Base-by-base conservation (phyloP, 2,888 invertebrate genomes). In the Metacarcinus magister region DNA sequence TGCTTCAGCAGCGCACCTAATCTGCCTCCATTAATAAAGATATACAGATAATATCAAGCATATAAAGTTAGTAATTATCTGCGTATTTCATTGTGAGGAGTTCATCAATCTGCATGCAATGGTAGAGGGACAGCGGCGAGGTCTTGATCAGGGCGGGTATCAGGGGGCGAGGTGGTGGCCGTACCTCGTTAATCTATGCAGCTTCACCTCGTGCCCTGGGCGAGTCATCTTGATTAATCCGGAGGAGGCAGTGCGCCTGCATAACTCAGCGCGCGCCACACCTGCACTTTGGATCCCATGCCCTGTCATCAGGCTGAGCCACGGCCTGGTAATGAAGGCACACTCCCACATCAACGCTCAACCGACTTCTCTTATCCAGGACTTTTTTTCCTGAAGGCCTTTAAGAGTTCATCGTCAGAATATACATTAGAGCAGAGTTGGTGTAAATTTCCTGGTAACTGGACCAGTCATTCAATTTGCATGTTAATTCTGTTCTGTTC, bases 141-240 rank as follows among this genome's bases (percentile, higher is more conserved):
- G 94, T 94, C 82, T 94, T 94, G 87, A 94, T 94, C 94, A 94
- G 44, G 44, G 94, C 82, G 46, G 87, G 28, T 28, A 94, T 94
- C 87, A 44, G 39, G 44, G 75, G 82, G 48, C 94, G 23, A 46
- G 43, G 87, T 87, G 82, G 48, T 44, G 94, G 46, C 44, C 46
- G 44, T 32, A 16, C 46, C 75, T 87, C 94, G 82, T 94, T 94
- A 94, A 94, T 94, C 94, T 94, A 94, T 82, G 94, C 94, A 94
- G 94, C 94, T 82, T 94, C 94, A 87, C 87, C 94, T n/a, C 60
- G 92, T 93, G 93, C 93, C 93, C 93, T 43, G 67, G 93, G 93
- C 67, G 93, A 93, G 93, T 93, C 93, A 67, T 93, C 93, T 93
- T 93, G 93, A 67, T 93, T 67, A 93, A 93, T 67, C 67, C 93